These are phyloP conservation scores for Heliconius ethilla DNA, from an alignment of 2,888 invertebrate genomes.

Conservation along the genomic window DNA sequence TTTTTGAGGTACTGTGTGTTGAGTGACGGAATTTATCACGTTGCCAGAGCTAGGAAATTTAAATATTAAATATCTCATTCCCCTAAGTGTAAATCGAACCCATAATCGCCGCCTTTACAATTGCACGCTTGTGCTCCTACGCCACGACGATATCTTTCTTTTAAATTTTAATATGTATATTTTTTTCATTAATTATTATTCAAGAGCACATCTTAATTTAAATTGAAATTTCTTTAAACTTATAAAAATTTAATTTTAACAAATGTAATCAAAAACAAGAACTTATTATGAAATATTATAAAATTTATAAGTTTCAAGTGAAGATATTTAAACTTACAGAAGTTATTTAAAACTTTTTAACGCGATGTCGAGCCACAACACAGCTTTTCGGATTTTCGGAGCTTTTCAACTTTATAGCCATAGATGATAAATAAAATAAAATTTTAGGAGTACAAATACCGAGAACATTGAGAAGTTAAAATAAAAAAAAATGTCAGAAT, in stretches of 20 bases:
- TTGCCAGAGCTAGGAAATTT: too few relatives aligned
- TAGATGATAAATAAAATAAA: not conserved
- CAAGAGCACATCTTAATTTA: not conserved
- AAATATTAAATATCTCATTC: too few relatives aligned
- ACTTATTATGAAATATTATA: not conserved
- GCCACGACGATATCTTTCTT: too few relatives aligned
- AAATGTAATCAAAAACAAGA: conserved; percentile 5
- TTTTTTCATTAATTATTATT: not conserved
- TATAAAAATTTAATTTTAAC: not conserved
- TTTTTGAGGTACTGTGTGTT: too few relatives aligned
- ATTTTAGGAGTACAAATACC: too few relatives aligned
- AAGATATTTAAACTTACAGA: conserved; percentile 8
- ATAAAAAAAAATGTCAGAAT: too few relatives aligned
- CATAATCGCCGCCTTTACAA: too few relatives aligned
- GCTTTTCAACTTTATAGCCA: not conserved
- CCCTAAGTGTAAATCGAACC: too few relatives aligned
- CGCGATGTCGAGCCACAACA: not conserved
- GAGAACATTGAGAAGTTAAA: too few relatives aligned
- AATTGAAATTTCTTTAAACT: not conserved
- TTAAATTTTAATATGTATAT: not conserved
- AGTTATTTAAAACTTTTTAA: not conserved
- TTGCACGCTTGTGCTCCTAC: too few relatives aligned
- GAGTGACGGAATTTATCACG: too few relatives aligned
- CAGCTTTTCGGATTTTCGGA: conserved; percentile 3
- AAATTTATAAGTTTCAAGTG: conserved; percentile 4